These are phyloP conservation scores for Tiliacea aurago DNA, from an alignment of 2,888 invertebrate species.

Conservation along the genomic window DNA sequence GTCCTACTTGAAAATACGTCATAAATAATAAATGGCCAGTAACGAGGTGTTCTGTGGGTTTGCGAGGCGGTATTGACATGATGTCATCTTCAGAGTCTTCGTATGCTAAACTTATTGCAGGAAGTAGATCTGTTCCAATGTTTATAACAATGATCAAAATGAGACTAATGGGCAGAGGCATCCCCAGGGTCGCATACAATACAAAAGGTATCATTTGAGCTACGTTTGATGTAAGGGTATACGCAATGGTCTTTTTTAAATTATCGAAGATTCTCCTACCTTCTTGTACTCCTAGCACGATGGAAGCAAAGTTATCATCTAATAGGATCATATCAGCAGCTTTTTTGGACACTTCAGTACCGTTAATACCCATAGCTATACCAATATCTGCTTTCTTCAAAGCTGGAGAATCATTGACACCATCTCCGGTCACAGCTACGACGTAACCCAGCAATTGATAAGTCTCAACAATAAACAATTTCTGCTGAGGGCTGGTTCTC, in stretches of 20 bases:
- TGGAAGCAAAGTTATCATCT: slow-evolving; percentile 97
- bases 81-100: slow-evolving; percentile 94
- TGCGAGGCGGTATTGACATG: slow-evolving; percentile 92
- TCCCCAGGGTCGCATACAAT: slow-evolving; percentile 92
- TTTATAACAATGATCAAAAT: slow-evolving; percentile 93
- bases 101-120: slow-evolving; percentile 95
- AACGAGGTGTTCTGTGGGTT: slow-evolving; percentile 89
- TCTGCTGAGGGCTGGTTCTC: slow-evolving; percentile 93
- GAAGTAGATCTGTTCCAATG: slow-evolving; percentile 94
- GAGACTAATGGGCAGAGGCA: slow-evolving; percentile 93
- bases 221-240: slow-evolving; percentile 95
- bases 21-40: slow-evolving; percentile 92
- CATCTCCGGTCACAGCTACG: slow-evolving; percentile 97
- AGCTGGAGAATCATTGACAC: slow-evolving; percentile 97
- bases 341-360: slow-evolving; percentile 95
- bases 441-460: slow-evolving; percentile 95
- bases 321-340: slow-evolving; percentile 97
- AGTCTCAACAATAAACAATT: slow-evolving; percentile 93
- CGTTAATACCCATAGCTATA: slow-evolving; percentile 95
- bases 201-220: slow-evolving; percentile 96
- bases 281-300: slow-evolving; percentile 96
- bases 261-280: slow-evolving; percentile 96
- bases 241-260: slow-evolving; percentile 96
- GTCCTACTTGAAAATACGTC: slow-evolving; percentile 96
- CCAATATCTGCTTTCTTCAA: slow-evolving; percentile 96